phyloP scores from a whole-genome alignment of 2,113 vertebrate genomes.

The Blennius ocellaris region DNA sequence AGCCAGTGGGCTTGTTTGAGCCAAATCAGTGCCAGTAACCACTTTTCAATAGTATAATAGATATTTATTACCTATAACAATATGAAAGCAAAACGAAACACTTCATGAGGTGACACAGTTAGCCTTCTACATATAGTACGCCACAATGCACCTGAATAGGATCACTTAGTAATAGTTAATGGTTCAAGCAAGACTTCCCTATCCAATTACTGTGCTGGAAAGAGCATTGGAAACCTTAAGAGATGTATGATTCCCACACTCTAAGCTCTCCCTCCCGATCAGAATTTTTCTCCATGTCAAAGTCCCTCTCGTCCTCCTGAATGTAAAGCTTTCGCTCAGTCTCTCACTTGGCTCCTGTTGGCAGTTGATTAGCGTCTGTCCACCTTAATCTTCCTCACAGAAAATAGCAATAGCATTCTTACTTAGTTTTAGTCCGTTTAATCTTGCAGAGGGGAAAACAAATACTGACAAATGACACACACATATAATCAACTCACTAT shows the following conservation, averaged over 20 bases:
- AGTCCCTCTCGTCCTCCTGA: neutral
- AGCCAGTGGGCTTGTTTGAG: slow-evolving; percentile 37
- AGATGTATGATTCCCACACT: slow-evolving; percentile 31
- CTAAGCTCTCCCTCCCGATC: slow-evolving; percentile 25
- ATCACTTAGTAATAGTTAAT: too few species aligned
- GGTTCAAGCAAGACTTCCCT: slow-evolving; percentile 1
- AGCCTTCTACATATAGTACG: too few species aligned
- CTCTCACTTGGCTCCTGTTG: slow-evolving; percentile 28
- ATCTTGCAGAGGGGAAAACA: slow-evolving; percentile 22
- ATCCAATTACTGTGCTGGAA: slow-evolving; percentile 27
- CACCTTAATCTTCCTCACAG: slow-evolving; percentile 41
- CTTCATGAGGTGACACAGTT: too few species aligned
- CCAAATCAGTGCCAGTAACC: slow-evolving; percentile 53
- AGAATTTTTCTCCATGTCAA: neutral
- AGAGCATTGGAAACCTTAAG: slow-evolving; percentile 35
- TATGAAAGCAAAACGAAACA: neutral
- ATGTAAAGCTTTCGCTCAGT: slow-evolving; percentile 22
- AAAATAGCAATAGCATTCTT: slow-evolving; percentile 17
- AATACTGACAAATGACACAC: neutral
- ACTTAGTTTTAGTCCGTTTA: slow-evolving; percentile 15
- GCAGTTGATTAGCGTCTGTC: slow-evolving; percentile 60
- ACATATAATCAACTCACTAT: neutral
- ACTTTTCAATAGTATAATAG: slow-evolving; percentile 25
- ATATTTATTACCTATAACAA: slow-evolving; percentile 13
- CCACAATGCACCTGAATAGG: too few species aligned